Evolutionary conservation across 2,797 vertebrate genomes (phyloP).

Genomic region (Semotilus atromaculatus): DNA sequence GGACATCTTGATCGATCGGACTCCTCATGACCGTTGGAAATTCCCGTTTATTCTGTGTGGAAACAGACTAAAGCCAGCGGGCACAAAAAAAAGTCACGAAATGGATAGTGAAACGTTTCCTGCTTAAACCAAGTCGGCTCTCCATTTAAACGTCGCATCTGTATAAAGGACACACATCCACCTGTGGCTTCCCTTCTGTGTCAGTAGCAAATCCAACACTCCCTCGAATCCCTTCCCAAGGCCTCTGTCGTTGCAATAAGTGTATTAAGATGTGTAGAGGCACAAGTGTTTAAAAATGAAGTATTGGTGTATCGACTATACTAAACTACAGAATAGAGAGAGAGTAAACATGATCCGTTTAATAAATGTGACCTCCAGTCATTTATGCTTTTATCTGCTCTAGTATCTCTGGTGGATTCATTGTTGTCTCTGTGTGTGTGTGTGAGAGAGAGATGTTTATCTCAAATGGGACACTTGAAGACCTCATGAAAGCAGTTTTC

Average conservation of each 20-base stretch:
- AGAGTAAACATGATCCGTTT: constrained; percentile 67
- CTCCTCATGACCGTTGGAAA: not conserved
- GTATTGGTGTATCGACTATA: constrained; percentile 68
- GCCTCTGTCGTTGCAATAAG: constrained; percentile 79
- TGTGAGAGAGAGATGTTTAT: constrained; percentile 35
- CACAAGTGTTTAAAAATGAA: constrained; percentile 75
- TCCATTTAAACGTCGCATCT: constrained; percentile 64
- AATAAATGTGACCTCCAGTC: constrained; percentile 76
- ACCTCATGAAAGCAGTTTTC: constrained; percentile 28
- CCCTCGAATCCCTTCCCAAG: constrained; percentile 64
- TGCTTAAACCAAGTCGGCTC: constrained; percentile 59
- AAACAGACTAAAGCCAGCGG: constrained; percentile 13
- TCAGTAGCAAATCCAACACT: constrained; percentile 33
- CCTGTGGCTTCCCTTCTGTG: constrained; percentile 26
- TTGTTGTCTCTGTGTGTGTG: constrained; percentile 66
- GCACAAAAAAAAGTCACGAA: not conserved
- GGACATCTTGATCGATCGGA: not conserved
- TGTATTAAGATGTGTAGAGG: constrained; percentile 82
- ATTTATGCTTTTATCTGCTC: constrained; percentile 74
- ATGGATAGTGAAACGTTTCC: constrained; percentile 53
- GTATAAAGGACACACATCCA: constrained; percentile 67
- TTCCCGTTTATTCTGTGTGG: not conserved
- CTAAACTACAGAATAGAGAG: constrained; percentile 70
- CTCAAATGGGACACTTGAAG: constrained; percentile 13
- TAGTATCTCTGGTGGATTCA: constrained; percentile 70